Base-by-base conservation (phyloP, 2,888 invertebrate species). In the Chironomus tentans region DNA sequence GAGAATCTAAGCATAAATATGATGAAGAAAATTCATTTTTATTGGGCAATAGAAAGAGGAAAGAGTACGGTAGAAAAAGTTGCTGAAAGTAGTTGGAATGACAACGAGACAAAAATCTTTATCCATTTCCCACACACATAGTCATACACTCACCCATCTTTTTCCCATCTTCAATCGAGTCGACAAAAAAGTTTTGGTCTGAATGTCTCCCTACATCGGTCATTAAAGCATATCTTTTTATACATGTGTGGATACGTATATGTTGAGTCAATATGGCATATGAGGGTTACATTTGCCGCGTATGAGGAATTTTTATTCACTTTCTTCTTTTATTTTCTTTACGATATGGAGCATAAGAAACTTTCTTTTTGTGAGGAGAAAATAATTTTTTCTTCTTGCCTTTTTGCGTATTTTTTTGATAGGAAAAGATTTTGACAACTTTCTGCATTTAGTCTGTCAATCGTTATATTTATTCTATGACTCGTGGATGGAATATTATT, bases 81-180 rank as follows among this genome's bases (percentile, higher is more conserved):
- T 56, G 56, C 56, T 56, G 56, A 56, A 56, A 56, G 56, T 56
- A 56, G 56, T 56, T 56, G 56, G 38, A 56, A 56, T 18, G 15
- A 15, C 56, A 56, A 18, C 72, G 62, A 72, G 72, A 72, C 72
- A 72, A 56, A 72, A 72, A 72, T 72, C 71, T 71, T 48, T 71
- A 56, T 15, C 21, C 56, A 10, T 22, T 48, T 46, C 13, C 47
- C 18, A 18, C 15, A 68, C 38, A 38, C 38, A 38, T 38, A 38
- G 38, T 10, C 10, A 7, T 38, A 38, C 38, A 38, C 10, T 38
- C n/a, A 15, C n/a, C n/a, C 18, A 15, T 56, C 18, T 56, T 15
- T 56, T 56, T 56, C 15, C 56, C 18, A 18, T 15, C 56, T 56
- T 56, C 1, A 38, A 38, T 38, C 38, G 38, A 38, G 38, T 56